These are phyloP conservation scores for Cochlearius cochlearius DNA, from an alignment of 2,113 vertebrate species.

Conservation along the genomic window DNA sequence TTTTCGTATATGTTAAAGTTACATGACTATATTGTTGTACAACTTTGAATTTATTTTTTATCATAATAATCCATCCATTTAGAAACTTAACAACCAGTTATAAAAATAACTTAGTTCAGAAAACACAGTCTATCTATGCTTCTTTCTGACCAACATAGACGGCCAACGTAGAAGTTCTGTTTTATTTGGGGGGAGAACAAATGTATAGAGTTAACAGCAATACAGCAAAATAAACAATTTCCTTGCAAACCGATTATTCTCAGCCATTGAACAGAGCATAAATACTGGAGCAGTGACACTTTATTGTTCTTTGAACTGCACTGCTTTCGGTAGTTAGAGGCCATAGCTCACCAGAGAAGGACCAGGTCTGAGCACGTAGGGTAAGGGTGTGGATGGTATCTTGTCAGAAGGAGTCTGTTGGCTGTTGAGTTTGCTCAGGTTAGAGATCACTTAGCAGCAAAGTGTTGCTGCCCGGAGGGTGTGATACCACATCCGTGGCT, in stretches of 20 bases:
- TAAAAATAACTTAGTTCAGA: background rate
- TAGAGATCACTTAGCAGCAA: background rate
- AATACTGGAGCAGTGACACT: background rate
- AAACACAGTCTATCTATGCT: background rate
- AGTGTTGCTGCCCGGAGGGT: background rate
- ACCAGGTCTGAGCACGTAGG: background rate
- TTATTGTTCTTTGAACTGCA: background rate
- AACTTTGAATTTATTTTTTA: background rate
- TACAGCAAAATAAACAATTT: background rate
- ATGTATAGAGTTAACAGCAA: background rate
- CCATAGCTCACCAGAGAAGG: background rate
- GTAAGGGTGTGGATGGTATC: background rate
- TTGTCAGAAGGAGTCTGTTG: background rate
- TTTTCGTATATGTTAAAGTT: background rate
- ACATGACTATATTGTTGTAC: background rate
- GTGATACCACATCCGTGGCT: fast-evolving
- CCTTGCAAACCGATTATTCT: background rate
- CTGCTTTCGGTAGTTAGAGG: background rate
- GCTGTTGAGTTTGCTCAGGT: background rate
- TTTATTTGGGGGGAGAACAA: background rate
- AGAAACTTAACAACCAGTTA: background rate
- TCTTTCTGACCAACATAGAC: background rate
- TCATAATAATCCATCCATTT: background rate
- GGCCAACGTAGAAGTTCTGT: background rate
- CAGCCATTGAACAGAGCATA: background rate